Base-by-base conservation (phyloP, 2,797 vertebrate genomes). In the Centroberyx gerrardi region DNA sequence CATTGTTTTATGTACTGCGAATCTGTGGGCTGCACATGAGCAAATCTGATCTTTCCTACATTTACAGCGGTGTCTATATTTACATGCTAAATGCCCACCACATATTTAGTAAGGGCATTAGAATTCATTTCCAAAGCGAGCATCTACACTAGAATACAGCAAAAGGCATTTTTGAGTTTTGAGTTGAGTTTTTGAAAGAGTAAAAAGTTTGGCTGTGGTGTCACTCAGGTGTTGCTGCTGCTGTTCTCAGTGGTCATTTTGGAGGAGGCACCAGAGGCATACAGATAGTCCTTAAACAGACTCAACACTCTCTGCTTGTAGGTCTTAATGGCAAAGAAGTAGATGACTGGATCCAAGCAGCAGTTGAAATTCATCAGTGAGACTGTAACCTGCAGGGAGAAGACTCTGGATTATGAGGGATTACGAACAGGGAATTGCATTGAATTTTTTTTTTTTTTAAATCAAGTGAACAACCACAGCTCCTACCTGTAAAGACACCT, bases 321-420 rank as follows among this genome's bases (percentile, higher is more conserved):
- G 9, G 90, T 94, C 56, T 95, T 95, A 36, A 97, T 97, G 17
- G 95, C 96, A 0, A 97, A 97, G 90, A 96, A 97, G 92, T 97
- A 97, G 90, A 96, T 96, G 76, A 97, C 63, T 10, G 96, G 96
- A 73, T 97, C 96, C 1, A 95, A 89, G 89, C 95, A 96, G 86
- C 96, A 96, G 92, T 96, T 98, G 70, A 96, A 64, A 82, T 97
- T 97, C 97, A 96, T 97, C 31, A 97, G 89, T 0, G 95, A 95
- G 60, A 96, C 90, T 0, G 96, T 96, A 69, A 97, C 85, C 92
- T 97, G 93, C 86, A 88, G 66, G 55, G 17, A 22, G 59, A 40
- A 31, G 13, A 65, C 10, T 31, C 38, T 14, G 31, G 8, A 38
- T 29, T n/a, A 38, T 27, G 29, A 17, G 4, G 8, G 42, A 68